Evolutionary conservation across 1,140 invertebrate genomes (phyloP).

Genomic region (Calephelis nemesis): DNA sequence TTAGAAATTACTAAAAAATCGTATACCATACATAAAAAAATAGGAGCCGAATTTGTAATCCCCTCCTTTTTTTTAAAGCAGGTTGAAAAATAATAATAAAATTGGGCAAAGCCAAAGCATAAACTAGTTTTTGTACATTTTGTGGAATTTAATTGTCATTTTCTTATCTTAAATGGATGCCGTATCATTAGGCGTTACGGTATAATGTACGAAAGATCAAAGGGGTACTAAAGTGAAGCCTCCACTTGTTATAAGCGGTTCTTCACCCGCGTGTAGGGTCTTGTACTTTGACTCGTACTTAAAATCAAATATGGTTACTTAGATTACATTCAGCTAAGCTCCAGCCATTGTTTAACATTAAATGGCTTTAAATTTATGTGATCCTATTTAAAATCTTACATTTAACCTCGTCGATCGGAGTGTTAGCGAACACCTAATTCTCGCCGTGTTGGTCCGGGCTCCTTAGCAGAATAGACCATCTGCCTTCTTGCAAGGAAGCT

Average conservation of each 20-base stretch:
- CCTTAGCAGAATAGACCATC: too few relatives aligned
- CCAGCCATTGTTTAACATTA: neutral
- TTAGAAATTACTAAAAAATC: too few relatives aligned
- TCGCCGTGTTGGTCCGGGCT: too few relatives aligned
- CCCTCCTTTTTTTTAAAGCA: too few relatives aligned
- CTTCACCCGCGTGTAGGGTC: slow-evolving; percentile 7
- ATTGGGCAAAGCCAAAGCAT: too few relatives aligned
- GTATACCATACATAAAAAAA: too few relatives aligned
- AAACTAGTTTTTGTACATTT: neutral
- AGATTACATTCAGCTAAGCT: slow-evolving; percentile 12
- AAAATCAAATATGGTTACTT: slow-evolving; percentile 14
- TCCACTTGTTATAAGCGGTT: slow-evolving; percentile 13
- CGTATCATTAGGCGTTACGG: slow-evolving; percentile 11
- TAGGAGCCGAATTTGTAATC: too few relatives aligned
- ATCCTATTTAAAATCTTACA: too few relatives aligned
- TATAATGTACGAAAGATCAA: slow-evolving; percentile 15
- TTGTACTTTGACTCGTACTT: slow-evolving; percentile 18
- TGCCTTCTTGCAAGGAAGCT: too few relatives aligned
- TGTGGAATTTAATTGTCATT: neutral
- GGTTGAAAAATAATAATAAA: too few relatives aligned
- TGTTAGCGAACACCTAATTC: too few relatives aligned
- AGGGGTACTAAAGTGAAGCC: slow-evolving; percentile 11
- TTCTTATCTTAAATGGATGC: slow-evolving; percentile 14
- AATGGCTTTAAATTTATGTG: neutral
- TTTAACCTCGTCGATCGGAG: too few relatives aligned